Conservation (phyloP, 2,888 invertebrate genomes). For the Erebia palarica region DNA sequence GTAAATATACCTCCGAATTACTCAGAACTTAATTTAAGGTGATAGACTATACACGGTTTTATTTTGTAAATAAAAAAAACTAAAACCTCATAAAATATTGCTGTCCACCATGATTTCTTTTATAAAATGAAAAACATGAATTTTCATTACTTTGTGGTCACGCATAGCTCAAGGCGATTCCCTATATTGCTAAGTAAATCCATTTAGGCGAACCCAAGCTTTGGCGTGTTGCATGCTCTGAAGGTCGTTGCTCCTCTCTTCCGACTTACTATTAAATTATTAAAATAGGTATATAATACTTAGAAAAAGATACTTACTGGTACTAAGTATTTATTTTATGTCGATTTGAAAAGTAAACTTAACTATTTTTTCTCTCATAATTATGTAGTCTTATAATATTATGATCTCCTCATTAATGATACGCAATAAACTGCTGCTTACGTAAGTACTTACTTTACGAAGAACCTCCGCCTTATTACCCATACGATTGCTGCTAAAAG, state of each 20-base stretch:
- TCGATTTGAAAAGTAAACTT: no score
- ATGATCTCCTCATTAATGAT: not conserved
- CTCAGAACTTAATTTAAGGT: not conserved
- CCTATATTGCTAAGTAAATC: constrained; percentile 68
- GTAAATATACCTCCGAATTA: no score
- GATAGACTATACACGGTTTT: not conserved
- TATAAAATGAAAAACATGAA: constrained; percentile 66
- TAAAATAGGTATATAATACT: not conserved
- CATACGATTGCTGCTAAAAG: constrained; percentile 48
- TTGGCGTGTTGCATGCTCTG: constrained; percentile 61
- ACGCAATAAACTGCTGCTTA: not conserved
- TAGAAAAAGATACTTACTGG: no score
- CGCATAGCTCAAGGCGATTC: constrained; percentile 65
- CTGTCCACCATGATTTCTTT: constrained; percentile 46
- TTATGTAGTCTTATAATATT: no score
- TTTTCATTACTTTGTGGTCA: constrained; percentile 65
- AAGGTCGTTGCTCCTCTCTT: not conserved
- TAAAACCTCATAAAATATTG: constrained; percentile 28
- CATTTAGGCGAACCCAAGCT: constrained; percentile 71
- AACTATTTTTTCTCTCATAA: no score
- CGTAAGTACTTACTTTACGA: not conserved
- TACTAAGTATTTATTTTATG: no score
- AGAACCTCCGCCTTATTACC: constrained; percentile 30
- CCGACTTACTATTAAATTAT: not conserved
- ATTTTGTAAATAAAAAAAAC: not conserved